These are phyloP conservation scores for Pseudachorutes palmiensis DNA, from an alignment of 1,140 invertebrate genomes.

Conservation along the genomic window DNA sequence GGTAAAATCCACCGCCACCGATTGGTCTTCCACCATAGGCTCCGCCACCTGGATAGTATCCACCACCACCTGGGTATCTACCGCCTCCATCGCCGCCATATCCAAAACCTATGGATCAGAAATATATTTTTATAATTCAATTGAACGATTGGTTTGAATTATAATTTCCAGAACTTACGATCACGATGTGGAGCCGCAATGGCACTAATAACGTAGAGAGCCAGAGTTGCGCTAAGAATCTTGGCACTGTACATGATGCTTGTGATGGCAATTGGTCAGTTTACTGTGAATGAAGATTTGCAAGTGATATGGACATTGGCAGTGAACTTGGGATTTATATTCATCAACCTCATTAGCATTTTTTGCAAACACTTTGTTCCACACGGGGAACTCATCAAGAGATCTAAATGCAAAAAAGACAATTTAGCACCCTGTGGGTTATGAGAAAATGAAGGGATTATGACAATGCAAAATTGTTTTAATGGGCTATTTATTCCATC, in stretches of 20 bases:
- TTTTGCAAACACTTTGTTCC: too few relatives aligned
- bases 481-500: too few relatives aligned
- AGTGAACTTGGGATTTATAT: slow-evolving; percentile 2
- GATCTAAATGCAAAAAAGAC: too few relatives aligned
- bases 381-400: too few relatives aligned
- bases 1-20: neutral
- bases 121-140: slow-evolving; percentile 3
- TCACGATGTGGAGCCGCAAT: neutral
- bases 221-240: neutral
- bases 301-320: neutral
- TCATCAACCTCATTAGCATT: neutral
- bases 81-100: neutral
- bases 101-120: neutral
- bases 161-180: neutral
- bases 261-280: neutral
- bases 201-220: neutral
- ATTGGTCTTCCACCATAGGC: neutral
- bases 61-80: neutral
- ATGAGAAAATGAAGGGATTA: too few relatives aligned
- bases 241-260: neutral
- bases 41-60: neutral
- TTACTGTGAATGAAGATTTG: neutral
- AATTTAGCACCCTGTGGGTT: too few relatives aligned
- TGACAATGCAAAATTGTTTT: too few relatives aligned
- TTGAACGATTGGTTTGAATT: neutral